Evolutionary conservation across 2,113 vertebrate genomes (phyloP).

Genomic region (Phyllostomus discolor): DNA sequence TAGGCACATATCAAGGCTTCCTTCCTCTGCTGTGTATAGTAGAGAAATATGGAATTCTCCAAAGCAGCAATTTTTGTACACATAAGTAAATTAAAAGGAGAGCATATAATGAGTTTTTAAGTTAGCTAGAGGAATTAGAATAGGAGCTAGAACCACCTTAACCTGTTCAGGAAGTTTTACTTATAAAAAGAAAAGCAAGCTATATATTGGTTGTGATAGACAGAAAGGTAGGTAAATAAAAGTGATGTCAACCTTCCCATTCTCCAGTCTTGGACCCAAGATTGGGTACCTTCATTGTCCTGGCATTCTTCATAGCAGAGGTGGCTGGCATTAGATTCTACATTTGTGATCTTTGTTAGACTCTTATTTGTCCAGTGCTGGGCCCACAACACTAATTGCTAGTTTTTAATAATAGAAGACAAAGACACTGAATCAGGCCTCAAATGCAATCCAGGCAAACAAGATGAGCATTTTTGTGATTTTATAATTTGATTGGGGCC

Average conservation of each 20-base stretch:
- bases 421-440: background rate
- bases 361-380: background rate
- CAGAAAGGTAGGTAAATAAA: background rate
- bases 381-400: background rate
- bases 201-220: background rate
- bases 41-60: background rate
- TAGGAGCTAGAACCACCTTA: background rate
- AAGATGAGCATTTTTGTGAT: background rate
- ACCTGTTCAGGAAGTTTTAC: background rate
- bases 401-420: background rate
- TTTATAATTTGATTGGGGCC: background rate
- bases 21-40: background rate
- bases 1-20: background rate
- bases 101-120: background rate
- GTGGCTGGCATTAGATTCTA: background rate
- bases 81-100: background rate
- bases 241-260: background rate
- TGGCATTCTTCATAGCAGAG: background rate
- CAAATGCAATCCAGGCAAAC: background rate
- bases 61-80: background rate
- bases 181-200: background rate
- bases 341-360: background rate
- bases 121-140: background rate
- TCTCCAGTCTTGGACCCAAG: background rate
- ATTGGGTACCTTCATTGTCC: background rate